These are phyloP conservation scores for Conistra vaccinii DNA, from an alignment of 2,888 invertebrate genomes.

Conservation along the genomic window DNA sequence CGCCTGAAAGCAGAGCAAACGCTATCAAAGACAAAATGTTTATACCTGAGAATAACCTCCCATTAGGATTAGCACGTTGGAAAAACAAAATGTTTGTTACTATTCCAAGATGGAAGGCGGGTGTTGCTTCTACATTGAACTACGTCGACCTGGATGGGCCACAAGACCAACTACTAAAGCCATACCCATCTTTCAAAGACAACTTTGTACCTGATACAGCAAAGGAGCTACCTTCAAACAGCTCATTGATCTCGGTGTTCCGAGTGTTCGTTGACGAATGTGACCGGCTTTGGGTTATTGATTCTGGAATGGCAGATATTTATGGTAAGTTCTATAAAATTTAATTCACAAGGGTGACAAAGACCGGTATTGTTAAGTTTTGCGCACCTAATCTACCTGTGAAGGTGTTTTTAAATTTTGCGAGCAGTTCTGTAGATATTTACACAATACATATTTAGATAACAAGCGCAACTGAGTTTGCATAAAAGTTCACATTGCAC, in stretches of 20 bases:
- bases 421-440: slow-evolving; percentile 2
- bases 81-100: slow-evolving; percentile 93
- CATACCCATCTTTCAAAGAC: slow-evolving; percentile 95
- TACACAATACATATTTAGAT: slow-evolving; percentile 2
- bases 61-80: slow-evolving; percentile 93
- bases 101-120: slow-evolving; percentile 93
- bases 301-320: slow-evolving; percentile 94
- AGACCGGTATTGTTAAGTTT: slow-evolving; percentile 15
- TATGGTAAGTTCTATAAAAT: slow-evolving; percentile 86
- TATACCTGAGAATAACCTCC: slow-evolving; percentile 92
- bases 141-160: slow-evolving; percentile 91
- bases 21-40: slow-evolving; percentile 92
- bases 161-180: slow-evolving; percentile 93
- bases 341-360: not conserved
- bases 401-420: slow-evolving; percentile 15
- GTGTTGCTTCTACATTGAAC: slow-evolving; percentile 93
- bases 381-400: not conserved
- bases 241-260: slow-evolving; percentile 93
- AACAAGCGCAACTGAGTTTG: not conserved
- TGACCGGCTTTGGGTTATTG: slow-evolving; percentile 95
- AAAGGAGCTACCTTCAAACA: slow-evolving; percentile 88
- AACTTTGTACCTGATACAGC: slow-evolving; percentile 93
- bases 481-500: not conserved
- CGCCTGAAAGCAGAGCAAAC: slow-evolving; percentile 89
- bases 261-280: slow-evolving; percentile 94